A percentile compares a stretch with the other conserved stretches of the same genome.
Conservation (phyloP, 2,888 invertebrate genomes). For the Calameuta idolon region DNA sequence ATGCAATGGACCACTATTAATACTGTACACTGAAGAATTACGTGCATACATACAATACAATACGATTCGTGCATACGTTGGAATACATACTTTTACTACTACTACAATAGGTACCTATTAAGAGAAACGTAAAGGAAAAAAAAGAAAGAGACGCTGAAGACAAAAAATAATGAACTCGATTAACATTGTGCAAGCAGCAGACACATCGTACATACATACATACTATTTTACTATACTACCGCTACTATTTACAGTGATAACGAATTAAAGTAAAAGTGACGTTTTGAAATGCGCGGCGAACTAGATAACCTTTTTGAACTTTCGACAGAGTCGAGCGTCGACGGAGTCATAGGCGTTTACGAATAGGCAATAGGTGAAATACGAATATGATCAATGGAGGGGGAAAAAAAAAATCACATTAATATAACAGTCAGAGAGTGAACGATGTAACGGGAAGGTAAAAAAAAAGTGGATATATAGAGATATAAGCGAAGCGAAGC, state of each 20-base stretch:
- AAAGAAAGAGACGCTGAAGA: neutral
- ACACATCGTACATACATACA: slow-evolving; percentile 26
- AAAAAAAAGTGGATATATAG: neutral
- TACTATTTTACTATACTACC: slow-evolving; percentile 32
- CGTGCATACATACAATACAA: slow-evolving; percentile 19
- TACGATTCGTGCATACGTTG: slow-evolving; percentile 26
- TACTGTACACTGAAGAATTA: neutral
- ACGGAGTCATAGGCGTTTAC: slow-evolving; percentile 13
- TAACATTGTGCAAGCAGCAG: slow-evolving; percentile 25
- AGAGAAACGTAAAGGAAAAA: slow-evolving; percentile 11
- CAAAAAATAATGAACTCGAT: slow-evolving; percentile 12
- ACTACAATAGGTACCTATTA: slow-evolving; percentile 23
- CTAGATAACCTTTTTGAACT: neutral
- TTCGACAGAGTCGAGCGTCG: neutral
- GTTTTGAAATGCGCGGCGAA: neutral
- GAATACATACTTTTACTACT: slow-evolving; percentile 29
- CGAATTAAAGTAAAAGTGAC: neutral
- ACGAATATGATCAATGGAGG: neutral
- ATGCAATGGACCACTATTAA: neutral
- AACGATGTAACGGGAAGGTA: neutral
- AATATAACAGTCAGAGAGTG: neutral
- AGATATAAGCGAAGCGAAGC: neutral
- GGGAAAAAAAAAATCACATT: neutral
- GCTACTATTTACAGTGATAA: slow-evolving; percentile 24
- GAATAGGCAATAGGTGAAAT: slow-evolving; percentile 17